Base-by-base conservation (phyloP, 1,140 invertebrate species). In the Mactra quadrangularis region DNA sequence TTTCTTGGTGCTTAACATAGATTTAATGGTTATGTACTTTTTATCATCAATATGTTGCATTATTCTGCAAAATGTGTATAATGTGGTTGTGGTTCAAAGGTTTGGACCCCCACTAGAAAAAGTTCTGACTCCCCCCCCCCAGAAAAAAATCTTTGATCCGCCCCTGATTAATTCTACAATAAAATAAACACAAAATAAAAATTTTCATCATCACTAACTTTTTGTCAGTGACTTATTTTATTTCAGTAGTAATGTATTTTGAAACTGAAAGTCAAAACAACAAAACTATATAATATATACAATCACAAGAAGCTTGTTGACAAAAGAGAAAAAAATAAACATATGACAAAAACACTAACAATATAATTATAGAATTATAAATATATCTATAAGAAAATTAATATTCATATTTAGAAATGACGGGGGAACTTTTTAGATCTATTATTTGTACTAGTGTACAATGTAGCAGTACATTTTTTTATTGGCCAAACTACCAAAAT, bases 221-320 rank as follows among this genome's bases (percentile, higher is more conserved):
- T n/a, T n/a, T n/a, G n/a, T n/a, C n/a, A n/a, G 1, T 52, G 25
- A 50, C 64, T 3, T 25, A 47, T 68, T 55, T 68, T 68, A 68
- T 68, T 68, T 68, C 64, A 68, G 41, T 68, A 68, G 45, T 68
- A 62, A 62, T 62, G 64, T 68, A 68, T 52, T 68, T 66, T 64
- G 62, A 66, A 68, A 25, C 45, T 68, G 64, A 68, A 68, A 31
- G 45, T 41, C 41, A 68, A 68, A 68, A 62, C 64, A 68, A 68
- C 60, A 22, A 35, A 68, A 50, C 64, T 47, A 50, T 11, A 41
- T n/a, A n/a, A n/a, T 7, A n/a, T 13, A 15, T 50, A 68, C 25
- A 68, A 68, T 68, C 64, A 68, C 64, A 68, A 3, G 31, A 68
- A 68, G 64, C 64, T 68, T 68, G n/a, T 4, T 22, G 64, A 35